phyloP scores from a whole-genome alignment of 2,888 invertebrate species.

The Drosophila meridionalis region DNA sequence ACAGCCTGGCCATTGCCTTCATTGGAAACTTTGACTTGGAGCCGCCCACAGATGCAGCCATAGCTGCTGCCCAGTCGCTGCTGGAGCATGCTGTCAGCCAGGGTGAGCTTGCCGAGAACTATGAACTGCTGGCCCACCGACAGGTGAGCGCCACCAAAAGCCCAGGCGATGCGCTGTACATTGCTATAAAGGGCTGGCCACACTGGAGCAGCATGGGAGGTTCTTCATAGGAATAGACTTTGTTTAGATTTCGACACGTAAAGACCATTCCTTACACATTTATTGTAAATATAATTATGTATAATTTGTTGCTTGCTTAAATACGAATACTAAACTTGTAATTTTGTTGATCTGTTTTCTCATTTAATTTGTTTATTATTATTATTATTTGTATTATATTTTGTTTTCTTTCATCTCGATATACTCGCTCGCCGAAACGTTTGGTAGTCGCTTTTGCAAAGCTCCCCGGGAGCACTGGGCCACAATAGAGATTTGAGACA shows the following conservation, averaged over 20 bases:
- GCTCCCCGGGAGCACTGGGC: slow-evolving; percentile 75
- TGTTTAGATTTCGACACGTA: slow-evolving; percentile 71
- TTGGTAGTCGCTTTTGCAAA: slow-evolving; percentile 28
- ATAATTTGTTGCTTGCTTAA: slow-evolving; percentile 81
- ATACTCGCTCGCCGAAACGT: slow-evolving; percentile 39
- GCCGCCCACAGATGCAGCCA: slow-evolving; percentile 86
- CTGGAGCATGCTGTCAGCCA: slow-evolving; percentile 87
- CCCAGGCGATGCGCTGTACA: slow-evolving; percentile 88
- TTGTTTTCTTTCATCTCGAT: slow-evolving; percentile 53
- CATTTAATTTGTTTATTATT: slow-evolving; percentile 26
- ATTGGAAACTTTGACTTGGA: slow-evolving; percentile 88
- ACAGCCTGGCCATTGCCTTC: slow-evolving; percentile 89
- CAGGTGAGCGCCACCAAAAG: slow-evolving; percentile 89
- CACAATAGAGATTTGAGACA: slow-evolving; percentile 77
- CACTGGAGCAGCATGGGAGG: slow-evolving; percentile 85
- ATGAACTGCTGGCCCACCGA: slow-evolving; percentile 89
- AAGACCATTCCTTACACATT: slow-evolving; percentile 77
- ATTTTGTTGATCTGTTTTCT: slow-evolving; percentile 75
- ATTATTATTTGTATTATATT: slow-evolving; percentile 16
- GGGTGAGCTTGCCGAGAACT: slow-evolving; percentile 87
- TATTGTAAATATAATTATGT: slow-evolving; percentile 80
- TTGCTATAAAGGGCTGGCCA: slow-evolving; percentile 89
- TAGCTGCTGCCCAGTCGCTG: slow-evolving; percentile 87
- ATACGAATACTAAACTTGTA: slow-evolving; percentile 78
- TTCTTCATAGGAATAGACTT: background rate